Base-by-base conservation (phyloP, 1,140 invertebrate genomes). In the Melitaea cinxia region DNA sequence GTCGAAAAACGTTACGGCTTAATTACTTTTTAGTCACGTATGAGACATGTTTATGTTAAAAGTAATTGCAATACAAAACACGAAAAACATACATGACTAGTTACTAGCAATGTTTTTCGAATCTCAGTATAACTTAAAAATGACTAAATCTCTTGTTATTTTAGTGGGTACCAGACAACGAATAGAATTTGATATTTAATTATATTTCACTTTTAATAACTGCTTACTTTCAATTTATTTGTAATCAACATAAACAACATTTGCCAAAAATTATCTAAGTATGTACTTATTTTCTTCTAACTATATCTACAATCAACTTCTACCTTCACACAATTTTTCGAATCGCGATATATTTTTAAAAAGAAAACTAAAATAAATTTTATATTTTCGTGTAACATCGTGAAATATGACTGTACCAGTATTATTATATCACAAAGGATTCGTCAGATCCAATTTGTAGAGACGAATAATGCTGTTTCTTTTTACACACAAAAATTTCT, bases 11-110 rank as follows among this genome's bases (percentile, higher is more conserved):
- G 15, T 42, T 14, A 42, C 15, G 0, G 15, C 26, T 9, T 50
- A 60, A 4, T 12, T 50, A 54, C 28, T 12, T 47, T 7, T 47
- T 23, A 47, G 19, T 53, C 59, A 53, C 59, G 49, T 61, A 42
- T n/a, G 47, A 28, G 5, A 47, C 21, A 10, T 12, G 4, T 47
- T 12, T 47, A 37, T n/a, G 14, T 37, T 37, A 5, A 14, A 33
- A 4, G 30, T 33, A 33, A 33, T 33, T 33, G 30, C 30, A 9
- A 10, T 1, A 10, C 30, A 33, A 33, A 33, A 1, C 6, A 33
- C n/a, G n/a, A n/a, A n/a, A n/a, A n/a, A n/a, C n/a, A n/a, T n/a
- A n/a, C n/a, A n/a, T n/a, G n/a, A n/a, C n/a, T n/a, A n/a, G n/a
- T n/a, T n/a, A n/a, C n/a, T n/a, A n/a, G n/a, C n/a, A n/a, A n/a